Conservation (phyloP, 2,113 vertebrate species). For the Synchiropus splendidus region DNA sequence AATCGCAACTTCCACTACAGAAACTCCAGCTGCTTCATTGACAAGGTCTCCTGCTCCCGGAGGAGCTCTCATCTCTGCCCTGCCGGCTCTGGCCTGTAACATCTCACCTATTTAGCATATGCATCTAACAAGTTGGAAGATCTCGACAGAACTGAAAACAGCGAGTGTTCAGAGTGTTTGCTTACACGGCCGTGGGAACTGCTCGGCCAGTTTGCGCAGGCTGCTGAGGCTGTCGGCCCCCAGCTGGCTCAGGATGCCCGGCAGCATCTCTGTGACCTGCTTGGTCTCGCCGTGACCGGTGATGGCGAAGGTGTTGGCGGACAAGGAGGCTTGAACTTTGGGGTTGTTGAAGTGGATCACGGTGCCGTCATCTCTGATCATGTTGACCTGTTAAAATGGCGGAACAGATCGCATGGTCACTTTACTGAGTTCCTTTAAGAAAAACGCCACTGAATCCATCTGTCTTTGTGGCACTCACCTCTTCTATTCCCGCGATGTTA, state of each 20-base stretch:
- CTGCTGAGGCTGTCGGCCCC: slow-evolving; percentile 96
- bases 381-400: slow-evolving; percentile 87
- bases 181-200: slow-evolving; percentile 92
- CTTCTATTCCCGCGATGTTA: slow-evolving; percentile 97
- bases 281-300: slow-evolving; percentile 95
- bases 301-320: slow-evolving; percentile 97
- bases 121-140: too few relatives aligned
- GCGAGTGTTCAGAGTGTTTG: neutral
- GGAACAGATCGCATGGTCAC: neutral
- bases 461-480: too few relatives aligned
- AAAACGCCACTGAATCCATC: too few relatives aligned
- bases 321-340: slow-evolving; percentile 96
- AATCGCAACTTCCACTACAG: too few relatives aligned
- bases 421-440: too few relatives aligned
- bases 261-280: slow-evolving; percentile 98
- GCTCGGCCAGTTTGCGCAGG: slow-evolving; percentile 96
- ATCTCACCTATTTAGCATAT: too few relatives aligned
- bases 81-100: too few relatives aligned
- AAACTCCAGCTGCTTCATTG: too few relatives aligned
- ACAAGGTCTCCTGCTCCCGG: too few relatives aligned
- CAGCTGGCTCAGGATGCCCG: slow-evolving; percentile 96
- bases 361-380: slow-evolving; percentile 97
- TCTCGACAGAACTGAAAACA: too few relatives aligned
- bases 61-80: too few relatives aligned
- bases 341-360: slow-evolving; percentile 99